phyloP scores from a whole-genome alignment of 2,797 vertebrate genomes.

The Leptoclinus maculatus region DNA sequence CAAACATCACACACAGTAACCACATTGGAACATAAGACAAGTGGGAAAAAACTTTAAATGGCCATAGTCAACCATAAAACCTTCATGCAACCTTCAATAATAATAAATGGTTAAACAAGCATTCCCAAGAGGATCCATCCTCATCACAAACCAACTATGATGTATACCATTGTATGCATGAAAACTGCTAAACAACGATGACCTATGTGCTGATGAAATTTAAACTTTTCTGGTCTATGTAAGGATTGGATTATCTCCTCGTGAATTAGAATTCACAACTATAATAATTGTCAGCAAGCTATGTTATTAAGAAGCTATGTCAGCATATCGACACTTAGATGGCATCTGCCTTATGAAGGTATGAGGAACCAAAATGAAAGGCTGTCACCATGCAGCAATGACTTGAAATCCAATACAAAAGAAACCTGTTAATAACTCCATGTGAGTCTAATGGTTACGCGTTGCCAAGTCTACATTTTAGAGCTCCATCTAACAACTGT shows the following conservation, averaged over 20 bases:
- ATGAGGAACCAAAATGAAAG: not conserved
- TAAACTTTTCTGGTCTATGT: not conserved
- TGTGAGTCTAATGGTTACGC: not conserved
- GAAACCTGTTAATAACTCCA: not conserved
- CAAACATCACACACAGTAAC: not conserved
- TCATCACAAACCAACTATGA: not conserved
- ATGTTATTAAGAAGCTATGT: slow-evolving; percentile 6
- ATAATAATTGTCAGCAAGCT: not conserved
- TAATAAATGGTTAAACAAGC: not conserved
- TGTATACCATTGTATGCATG: not conserved
- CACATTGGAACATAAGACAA: not conserved
- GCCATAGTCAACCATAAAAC: not conserved
- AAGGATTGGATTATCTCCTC: not conserved
- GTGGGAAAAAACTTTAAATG: not conserved
- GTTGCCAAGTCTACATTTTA: slow-evolving; percentile 9
- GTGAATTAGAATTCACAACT: slow-evolving; percentile 2
- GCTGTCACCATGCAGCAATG: not conserved
- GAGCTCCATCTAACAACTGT: not conserved
- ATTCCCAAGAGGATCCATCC: not conserved
- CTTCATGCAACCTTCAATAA: not conserved
- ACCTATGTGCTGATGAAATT: not conserved
- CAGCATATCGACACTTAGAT: not conserved
- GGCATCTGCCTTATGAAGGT: not conserved
- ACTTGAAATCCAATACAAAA: not conserved
- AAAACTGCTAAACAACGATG: not conserved